phyloP scores from a whole-genome alignment of 2,888 invertebrate genomes.

The Euzetes globulus region DNA sequence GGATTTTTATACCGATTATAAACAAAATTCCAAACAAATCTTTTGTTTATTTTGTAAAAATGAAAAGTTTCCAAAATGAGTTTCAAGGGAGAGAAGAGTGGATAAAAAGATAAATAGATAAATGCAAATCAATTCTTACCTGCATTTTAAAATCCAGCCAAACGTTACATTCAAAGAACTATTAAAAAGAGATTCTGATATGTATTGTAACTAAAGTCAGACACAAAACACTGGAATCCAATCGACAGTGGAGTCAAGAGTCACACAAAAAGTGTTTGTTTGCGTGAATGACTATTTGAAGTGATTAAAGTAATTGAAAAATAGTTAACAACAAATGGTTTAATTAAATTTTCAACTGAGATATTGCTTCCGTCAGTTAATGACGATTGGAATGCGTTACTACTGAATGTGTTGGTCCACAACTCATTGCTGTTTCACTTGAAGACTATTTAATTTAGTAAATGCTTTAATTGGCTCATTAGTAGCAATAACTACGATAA shows the following conservation, averaged over 20 bases:
- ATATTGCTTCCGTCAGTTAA: conserved; percentile 22
- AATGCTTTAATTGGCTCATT: conserved; percentile 25
- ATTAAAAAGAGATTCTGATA: not conserved
- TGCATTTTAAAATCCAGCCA: not conserved
- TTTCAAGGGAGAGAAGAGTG: too few species aligned
- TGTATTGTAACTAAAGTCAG: not conserved
- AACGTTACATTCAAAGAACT: not conserved
- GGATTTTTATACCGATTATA: not conserved
- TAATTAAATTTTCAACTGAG: conserved; percentile 4
- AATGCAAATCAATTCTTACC: not conserved
- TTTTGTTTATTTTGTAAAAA: too few species aligned
- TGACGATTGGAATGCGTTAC: not conserved
- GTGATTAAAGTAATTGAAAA: conserved; percentile 6
- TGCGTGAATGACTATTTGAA: conserved; percentile 2
- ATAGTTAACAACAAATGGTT: conserved; percentile 21
- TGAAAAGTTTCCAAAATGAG: too few species aligned
- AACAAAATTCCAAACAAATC: not conserved
- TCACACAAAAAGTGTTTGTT: conserved; percentile 3
- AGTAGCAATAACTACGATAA: conserved; percentile 15
- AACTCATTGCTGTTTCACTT: conserved; percentile 18
- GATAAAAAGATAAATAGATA: too few species aligned
- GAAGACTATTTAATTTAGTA: conserved; percentile 3
- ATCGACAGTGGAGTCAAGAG: not conserved
- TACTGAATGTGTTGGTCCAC: not conserved
- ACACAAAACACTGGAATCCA: conserved; percentile 10